These are phyloP conservation scores for Sphyrna mokarran DNA, from an alignment of 2,113 vertebrate genomes.

Conservation along the genomic window DNA sequence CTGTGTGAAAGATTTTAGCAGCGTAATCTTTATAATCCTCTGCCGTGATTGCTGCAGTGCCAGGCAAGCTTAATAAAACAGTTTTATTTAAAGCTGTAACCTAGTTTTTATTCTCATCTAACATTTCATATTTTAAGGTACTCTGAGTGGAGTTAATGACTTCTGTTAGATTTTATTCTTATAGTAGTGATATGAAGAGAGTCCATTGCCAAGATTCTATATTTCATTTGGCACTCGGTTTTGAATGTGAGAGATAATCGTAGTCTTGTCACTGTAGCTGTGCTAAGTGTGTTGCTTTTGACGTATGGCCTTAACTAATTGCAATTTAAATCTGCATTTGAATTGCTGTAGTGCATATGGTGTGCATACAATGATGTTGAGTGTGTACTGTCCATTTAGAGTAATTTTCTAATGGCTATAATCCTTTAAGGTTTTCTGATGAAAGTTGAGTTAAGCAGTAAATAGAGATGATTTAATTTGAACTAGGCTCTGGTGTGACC, in stretches of 20 bases:
- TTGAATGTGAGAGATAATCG: too few relatives aligned
- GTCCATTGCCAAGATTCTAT: background rate
- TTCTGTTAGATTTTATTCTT: background rate
- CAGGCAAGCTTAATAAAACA: background rate
- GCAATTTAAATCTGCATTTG: background rate
- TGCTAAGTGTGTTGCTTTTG: background rate
- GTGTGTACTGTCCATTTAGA: background rate
- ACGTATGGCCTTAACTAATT: background rate
- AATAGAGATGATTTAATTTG: background rate
- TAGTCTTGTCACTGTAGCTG: background rate
- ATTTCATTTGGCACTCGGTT: background rate
- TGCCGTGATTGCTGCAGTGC: background rate
- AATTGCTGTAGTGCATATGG: background rate
- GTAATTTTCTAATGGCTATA: background rate
- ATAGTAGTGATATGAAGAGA: background rate
- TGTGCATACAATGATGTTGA: background rate
- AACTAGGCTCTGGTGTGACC: background rate
- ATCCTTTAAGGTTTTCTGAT: constrained; percentile 21
- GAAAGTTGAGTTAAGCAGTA: background rate
- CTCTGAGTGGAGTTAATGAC: background rate
- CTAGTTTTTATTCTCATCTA: background rate
- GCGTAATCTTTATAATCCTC: constrained; percentile 15
- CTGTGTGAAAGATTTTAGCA: background rate
- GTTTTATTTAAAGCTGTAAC: constrained; percentile 15
- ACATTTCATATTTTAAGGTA: background rate